Evolutionary conservation across 2,113 vertebrate genomes (phyloP).

Genomic region (Emydura subglobosa): DNA sequence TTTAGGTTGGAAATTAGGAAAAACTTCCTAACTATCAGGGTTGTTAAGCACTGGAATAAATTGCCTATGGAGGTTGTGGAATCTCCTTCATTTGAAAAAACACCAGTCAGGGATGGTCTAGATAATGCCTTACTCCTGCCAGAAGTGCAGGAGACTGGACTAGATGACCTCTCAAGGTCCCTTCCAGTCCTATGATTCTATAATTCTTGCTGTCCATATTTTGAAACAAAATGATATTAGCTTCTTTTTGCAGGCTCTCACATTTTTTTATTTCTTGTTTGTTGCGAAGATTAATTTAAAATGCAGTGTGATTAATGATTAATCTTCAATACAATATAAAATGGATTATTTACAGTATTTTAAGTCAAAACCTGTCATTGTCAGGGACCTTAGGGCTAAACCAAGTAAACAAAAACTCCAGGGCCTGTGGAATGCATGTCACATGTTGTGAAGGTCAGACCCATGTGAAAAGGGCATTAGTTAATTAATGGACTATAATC

Average conservation of each 20-base stretch:
- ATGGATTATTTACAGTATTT: not conserved
- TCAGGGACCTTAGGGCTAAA: not conserved
- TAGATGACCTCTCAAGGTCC: too few species aligned
- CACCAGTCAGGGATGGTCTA: too few species aligned
- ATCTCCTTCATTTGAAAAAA: too few species aligned
- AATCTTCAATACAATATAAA: constrained; percentile 18
- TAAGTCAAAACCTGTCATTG: not conserved
- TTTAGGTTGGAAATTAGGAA: too few species aligned
- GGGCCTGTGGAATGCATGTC: not conserved
- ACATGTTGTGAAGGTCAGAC: not conserved
- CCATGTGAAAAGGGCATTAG: not conserved
- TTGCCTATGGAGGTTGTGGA: too few species aligned
- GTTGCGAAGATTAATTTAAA: constrained; percentile 1
- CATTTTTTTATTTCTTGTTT: not conserved
- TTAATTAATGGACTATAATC: not conserved
- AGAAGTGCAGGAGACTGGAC: too few species aligned
- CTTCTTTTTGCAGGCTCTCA: not conserved
- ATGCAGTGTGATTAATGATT: not conserved
- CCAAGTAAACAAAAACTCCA: not conserved
- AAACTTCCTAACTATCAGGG: too few species aligned
- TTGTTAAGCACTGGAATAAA: too few species aligned
- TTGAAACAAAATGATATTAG: constrained; percentile 6
- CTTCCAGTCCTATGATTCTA: too few species aligned
- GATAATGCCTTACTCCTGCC: too few species aligned
- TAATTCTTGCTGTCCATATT: not conserved